Base-by-base conservation (phyloP, 2,113 vertebrate species). In the Octodon degus region DNA sequence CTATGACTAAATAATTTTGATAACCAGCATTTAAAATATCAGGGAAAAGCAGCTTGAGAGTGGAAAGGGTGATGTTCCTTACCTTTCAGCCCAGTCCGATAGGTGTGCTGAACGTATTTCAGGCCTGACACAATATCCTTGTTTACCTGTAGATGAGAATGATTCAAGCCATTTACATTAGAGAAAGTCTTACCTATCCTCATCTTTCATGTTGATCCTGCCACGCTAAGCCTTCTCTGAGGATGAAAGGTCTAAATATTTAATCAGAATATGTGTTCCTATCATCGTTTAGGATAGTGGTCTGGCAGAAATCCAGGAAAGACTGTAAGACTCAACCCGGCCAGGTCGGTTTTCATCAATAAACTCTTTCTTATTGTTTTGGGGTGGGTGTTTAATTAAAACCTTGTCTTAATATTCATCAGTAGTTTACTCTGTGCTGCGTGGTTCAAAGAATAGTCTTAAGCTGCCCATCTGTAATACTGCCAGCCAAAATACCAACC, bases 91-190 rank as follows among this genome's bases (percentile, higher is more conserved):
- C 99, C 98, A 43, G 98, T 98, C 82, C 98, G 95, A 89, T 98
- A 99, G 43, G 98, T 99, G 47, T 98, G 98, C 95, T 99, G 99
- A 93, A 99, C 98, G 0, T 99, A 99, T 89, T 99, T 99, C 97
- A 99, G 95, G 53, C 99, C 99, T 0, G 99, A 99, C 80, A 99
- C 99, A 90, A 99, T 99, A 62, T 99, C 99, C 81, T 53, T 99
- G 96, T 98, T 99, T 82, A 99, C 99, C 99, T 99, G 97, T 37
- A 97, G 95, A 37, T 43, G 92, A 93, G 85, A 91, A 97, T 58
- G 4, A 47, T 74, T 86, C 62, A 96, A 88, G 0, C 2, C 68
- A 94, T 43, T 30, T 10, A 92, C 50, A 63, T 92, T 85, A 95
- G 43, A 79, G 37, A 70, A 1, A 27, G 8, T 32, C 80, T 80